Conservation (phyloP, 2,888 invertebrate genomes). For the Leuctra nigra region DNA sequence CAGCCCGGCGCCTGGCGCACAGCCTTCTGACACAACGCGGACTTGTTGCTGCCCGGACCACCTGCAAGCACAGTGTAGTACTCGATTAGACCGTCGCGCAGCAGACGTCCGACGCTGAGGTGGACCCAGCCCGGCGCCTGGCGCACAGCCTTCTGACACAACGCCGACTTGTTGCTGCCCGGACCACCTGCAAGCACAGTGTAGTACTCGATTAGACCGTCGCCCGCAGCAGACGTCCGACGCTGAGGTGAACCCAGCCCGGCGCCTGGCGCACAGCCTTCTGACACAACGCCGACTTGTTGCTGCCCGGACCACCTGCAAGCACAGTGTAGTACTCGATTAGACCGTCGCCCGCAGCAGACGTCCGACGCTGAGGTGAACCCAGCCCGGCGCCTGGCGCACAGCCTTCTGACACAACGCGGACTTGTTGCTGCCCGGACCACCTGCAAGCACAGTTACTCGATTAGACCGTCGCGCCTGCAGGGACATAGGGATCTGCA, state of each 20-base stretch:
- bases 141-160: conserved; percentile 66
- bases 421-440: conserved; percentile 88
- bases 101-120: conserved; percentile 68
- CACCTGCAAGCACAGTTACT: too few relatives aligned
- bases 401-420: conserved; percentile 67
- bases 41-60: conserved; percentile 89
- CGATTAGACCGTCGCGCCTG: too few relatives aligned
- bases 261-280: conserved; percentile 60
- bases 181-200: too few relatives aligned
- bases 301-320: conserved; percentile 90
- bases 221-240: conserved; percentile 70
- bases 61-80: conserved; percentile 43
- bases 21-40: conserved; percentile 66
- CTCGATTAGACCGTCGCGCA: too few relatives aligned
- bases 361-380: conserved; percentile 72
- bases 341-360: conserved; percentile 68
- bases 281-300: conserved; percentile 74
- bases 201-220: conserved; percentile 62
- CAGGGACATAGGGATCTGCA: too few relatives aligned
- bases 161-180: conserved; percentile 79
- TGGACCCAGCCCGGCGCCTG: conserved; percentile 69
- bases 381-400: conserved; percentile 62
- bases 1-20: conserved; percentile 62
- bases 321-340: too few relatives aligned
- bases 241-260: conserved; percentile 70